These are phyloP conservation scores for Bos indicus DNA, from an alignment of 2,113 vertebrate species.

Conservation along the genomic window DNA sequence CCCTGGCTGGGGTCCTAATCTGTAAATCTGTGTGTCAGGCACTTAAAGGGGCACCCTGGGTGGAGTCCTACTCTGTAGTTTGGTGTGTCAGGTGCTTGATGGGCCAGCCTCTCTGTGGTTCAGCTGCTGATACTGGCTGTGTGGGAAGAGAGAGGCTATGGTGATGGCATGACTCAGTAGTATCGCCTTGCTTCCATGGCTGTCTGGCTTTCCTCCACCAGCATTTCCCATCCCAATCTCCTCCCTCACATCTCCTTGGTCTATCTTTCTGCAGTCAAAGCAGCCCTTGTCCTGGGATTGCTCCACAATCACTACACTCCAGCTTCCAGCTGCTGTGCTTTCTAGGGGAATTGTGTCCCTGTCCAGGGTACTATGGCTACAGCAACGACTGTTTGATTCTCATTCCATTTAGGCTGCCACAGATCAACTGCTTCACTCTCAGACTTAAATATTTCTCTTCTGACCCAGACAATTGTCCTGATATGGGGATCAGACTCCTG, in stretches of 20 bases:
- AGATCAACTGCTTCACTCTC: not conserved
- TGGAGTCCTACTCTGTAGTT: not conserved
- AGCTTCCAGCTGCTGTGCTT: not conserved
- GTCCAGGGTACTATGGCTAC: not conserved
- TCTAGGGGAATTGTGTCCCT: not conserved
- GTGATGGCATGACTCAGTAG: not conserved
- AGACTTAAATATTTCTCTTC: not conserved
- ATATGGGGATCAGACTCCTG: not conserved
- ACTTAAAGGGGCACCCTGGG: not conserved
- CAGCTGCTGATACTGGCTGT: not conserved
- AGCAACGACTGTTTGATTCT: not conserved
- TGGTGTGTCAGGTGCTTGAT: not conserved
- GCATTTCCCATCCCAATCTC: not conserved
- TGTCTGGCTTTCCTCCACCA: not conserved
- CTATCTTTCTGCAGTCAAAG: not conserved
- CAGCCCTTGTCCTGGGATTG: not conserved
- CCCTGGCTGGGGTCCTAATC: not conserved
- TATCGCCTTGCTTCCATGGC: not conserved
- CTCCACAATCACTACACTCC: not conserved
- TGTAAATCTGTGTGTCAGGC: not conserved
- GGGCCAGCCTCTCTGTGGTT: not conserved
- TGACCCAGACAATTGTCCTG: not conserved
- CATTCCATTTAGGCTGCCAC: not conserved
- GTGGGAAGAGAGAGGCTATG: not conserved
- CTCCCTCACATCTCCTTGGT: not conserved